Evolutionary conservation across 2,113 vertebrate genomes (phyloP), one percentile per base, ranked within the genome.

Genomic region (Alethe diademata): DNA sequence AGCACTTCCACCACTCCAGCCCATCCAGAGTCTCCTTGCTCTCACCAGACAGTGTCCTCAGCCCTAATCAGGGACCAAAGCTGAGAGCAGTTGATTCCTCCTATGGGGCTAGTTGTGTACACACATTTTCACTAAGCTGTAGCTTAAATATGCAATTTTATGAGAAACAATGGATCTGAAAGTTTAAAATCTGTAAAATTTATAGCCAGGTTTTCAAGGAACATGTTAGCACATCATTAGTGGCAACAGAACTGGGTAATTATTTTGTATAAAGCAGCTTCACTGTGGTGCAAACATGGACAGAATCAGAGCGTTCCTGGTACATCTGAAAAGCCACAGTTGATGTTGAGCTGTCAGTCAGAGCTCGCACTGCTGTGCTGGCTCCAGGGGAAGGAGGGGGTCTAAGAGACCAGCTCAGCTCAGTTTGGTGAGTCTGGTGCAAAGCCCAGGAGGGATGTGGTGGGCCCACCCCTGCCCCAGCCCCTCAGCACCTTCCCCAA

Each of bases 171-270:
- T 7, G 12, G 38, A 40, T 89, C 43, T 54, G 60, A 60, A 92
- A 61, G 36, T 88, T 91, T 82, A 56, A 78, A 74, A 64, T 85
- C 14, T 33, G 38, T 78, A 6, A n/a, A 53, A 87, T 9, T 19
- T 38, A 38, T 67, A 85, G 47, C 61, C 57, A 60, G 53, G 53
- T 87, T 93, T 94, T 85, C 70, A 88, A 78, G 57, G 53, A 89
- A 45, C 17, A 9, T 14, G 9, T 73, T 54, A 81, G 33, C 35
- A 66, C 3, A 2, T 56, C 24, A 12, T 71, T 60, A 89, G 36
- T 5, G 6, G 40, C 61, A 91, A 36, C 48, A 78, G 47, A 88
- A 40, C 50, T 42, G 69, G 65, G 29, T 80, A 10, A 66, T 62
- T 78, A 43, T 75, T 88, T 70, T 50, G 9, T 40, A 16, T 70